These are phyloP conservation scores for Notocelia uddmanniana DNA, from an alignment of 2,888 invertebrate species.

Conservation along the genomic window DNA sequence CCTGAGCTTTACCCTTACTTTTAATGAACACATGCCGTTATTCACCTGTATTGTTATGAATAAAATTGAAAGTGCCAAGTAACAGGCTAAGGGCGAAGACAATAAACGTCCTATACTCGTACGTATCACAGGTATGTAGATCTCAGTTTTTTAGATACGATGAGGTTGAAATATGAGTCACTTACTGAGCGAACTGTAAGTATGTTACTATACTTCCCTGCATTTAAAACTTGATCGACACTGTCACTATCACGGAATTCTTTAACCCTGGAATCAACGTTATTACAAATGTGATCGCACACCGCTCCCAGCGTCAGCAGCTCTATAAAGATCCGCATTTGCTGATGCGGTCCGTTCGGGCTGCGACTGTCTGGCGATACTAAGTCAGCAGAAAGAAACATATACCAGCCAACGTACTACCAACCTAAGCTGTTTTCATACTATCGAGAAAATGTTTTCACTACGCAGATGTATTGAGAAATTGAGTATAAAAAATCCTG, in stretches of 20 bases:
- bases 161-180: not conserved
- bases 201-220: not conserved
- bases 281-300: not conserved
- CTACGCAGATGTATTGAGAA: slow-evolving; percentile 8
- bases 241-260: not conserved
- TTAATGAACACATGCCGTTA: too few relatives aligned
- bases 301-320: slow-evolving; percentile 50
- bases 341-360: slow-evolving; percentile 80
- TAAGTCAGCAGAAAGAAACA: slow-evolving; percentile 84
- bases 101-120: too few relatives aligned
- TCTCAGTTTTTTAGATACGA: too few relatives aligned
- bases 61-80: too few relatives aligned
- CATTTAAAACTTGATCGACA: not conserved
- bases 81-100: too few relatives aligned
- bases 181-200: not conserved
- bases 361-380: slow-evolving; percentile 77
- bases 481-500: not conserved
- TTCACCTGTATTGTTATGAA: too few relatives aligned
- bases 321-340: slow-evolving; percentile 66
- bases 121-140: too few relatives aligned
- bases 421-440: slow-evolving; percentile 53
- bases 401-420: slow-evolving; percentile 63
- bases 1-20: too few relatives aligned
- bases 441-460: slow-evolving; percentile 36
- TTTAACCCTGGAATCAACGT: not conserved